Percentiles rank a stretch among this genome's conserved stretches.
Evolutionary conservation across 2,797 vertebrate genomes (phyloP).

Genomic region (Mus spretus): DNA sequence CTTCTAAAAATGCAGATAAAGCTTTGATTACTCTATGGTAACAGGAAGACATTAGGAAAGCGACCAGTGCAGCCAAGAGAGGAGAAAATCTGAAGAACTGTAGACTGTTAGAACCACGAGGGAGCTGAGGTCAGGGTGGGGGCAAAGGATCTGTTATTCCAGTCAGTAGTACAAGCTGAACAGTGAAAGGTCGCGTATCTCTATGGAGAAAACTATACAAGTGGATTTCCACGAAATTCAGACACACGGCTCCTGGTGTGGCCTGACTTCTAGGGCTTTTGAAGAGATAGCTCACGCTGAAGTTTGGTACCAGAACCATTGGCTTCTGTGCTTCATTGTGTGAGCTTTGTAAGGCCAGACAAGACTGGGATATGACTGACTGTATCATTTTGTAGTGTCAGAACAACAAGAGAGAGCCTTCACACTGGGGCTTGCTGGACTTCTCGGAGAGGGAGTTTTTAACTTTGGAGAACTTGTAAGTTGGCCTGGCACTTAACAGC

Average conservation of each 20-base stretch:
- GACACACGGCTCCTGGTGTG: accelerated
- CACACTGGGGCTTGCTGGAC: conserved; percentile 96
- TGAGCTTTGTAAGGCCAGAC: background rate
- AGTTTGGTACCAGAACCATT: background rate
- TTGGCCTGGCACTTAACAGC: background rate
- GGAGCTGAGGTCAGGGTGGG: background rate
- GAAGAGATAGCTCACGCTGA: background rate
- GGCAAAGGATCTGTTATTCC: background rate
- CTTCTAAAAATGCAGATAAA: background rate
- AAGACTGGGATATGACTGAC: background rate
- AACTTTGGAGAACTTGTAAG: conserved; percentile 98
- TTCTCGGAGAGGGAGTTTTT: conserved; percentile 98
- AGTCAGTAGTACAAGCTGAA: background rate
- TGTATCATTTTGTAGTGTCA: conserved; percentile 89
- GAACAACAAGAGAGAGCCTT: conserved; percentile 99
- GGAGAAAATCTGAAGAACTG: background rate
- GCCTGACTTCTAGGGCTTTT: background rate
- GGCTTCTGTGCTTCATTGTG: background rate
- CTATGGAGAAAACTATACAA: background rate
- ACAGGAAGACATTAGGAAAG: background rate
- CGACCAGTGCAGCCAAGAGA: background rate
- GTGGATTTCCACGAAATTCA: background rate
- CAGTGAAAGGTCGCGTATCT: accelerated
- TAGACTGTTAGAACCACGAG: too few species aligned
- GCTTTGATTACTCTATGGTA: background rate